These are phyloP conservation scores for Nycteola revayana DNA, from an alignment of 2,888 invertebrate species.

Conservation along the genomic window DNA sequence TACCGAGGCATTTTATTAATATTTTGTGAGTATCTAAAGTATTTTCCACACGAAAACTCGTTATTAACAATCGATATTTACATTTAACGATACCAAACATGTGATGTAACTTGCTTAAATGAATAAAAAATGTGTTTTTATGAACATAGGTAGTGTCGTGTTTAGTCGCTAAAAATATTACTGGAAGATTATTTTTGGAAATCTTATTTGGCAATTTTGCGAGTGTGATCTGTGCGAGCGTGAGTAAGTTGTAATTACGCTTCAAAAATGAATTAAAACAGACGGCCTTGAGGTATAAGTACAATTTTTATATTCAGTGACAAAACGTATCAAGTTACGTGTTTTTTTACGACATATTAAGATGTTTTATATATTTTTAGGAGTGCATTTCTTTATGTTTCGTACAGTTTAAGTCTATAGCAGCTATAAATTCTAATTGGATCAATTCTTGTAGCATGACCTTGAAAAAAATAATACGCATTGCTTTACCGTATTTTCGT, in stretches of 20 bases:
- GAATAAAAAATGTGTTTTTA: constrained; percentile 51
- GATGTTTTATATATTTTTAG: too few relatives aligned
- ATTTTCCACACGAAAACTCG: constrained; percentile 46
- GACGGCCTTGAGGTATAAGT: constrained; percentile 51
- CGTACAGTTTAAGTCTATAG: too few relatives aligned
- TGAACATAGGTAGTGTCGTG: constrained; percentile 55
- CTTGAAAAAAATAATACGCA: constrained; percentile 36
- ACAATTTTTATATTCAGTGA: constrained; percentile 25
- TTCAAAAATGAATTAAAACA: constrained; percentile 33
- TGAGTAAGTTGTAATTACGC: constrained; percentile 66
- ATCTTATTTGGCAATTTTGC: constrained; percentile 71
- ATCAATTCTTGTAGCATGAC: constrained; percentile 33
- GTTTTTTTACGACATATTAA: too few relatives aligned
- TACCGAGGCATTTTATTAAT: constrained; percentile 51
- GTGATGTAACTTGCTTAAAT: constrained; percentile 43
- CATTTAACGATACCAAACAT: constrained; percentile 42
- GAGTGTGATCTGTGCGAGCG: constrained; percentile 59
- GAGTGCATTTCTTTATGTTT: too few relatives aligned
- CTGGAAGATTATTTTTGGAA: constrained; percentile 64
- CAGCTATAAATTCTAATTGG: constrained; percentile 33
- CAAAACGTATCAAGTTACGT: constrained; percentile 26
- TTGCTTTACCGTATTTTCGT: constrained; percentile 13
- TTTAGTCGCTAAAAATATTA: constrained; percentile 69
- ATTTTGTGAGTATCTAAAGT: constrained; percentile 69
- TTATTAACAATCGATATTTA: constrained; percentile 55